A percentile compares a stretch with the other conserved stretches of the same genome.
Evolutionary conservation across 1,140 invertebrate species (phyloP).

Genomic region (Sycophila sp.): DNA sequence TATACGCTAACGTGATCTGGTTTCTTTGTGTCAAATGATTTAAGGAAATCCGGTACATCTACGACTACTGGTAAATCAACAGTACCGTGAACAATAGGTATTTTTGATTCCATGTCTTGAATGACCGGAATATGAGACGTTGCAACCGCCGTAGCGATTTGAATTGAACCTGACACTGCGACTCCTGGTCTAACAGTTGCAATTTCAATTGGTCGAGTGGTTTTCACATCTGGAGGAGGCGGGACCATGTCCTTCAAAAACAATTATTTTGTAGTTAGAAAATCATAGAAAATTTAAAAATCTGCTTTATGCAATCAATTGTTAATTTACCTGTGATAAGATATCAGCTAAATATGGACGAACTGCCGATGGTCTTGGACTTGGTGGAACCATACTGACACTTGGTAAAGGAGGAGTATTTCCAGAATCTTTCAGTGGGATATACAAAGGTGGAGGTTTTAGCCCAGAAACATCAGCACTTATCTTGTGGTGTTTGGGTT

Average conservation of each 20-base stretch:
- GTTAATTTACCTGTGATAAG: slow-evolving; percentile 54
- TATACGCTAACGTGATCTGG: slow-evolving; percentile 59
- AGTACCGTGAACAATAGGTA: slow-evolving; percentile 63
- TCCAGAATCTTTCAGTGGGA: slow-evolving; percentile 55
- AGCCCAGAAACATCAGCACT: slow-evolving; percentile 49
- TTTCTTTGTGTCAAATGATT: slow-evolving; percentile 48
- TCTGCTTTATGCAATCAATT: background rate
- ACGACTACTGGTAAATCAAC: slow-evolving; percentile 61
- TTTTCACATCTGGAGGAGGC: slow-evolving; percentile 50
- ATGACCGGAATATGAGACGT: slow-evolving; percentile 62
- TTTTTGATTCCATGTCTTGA: slow-evolving; percentile 62
- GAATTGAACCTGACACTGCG: slow-evolving; percentile 61
- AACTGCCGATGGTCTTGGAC: slow-evolving; percentile 51
- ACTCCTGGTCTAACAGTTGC: slow-evolving; percentile 55
- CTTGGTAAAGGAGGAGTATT: slow-evolving; percentile 47
- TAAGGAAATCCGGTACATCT: slow-evolving; percentile 55
- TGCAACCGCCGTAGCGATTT: slow-evolving; percentile 62
- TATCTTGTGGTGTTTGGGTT: slow-evolving; percentile 36
- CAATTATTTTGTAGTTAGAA: slow-evolving; percentile 9
- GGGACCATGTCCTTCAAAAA: slow-evolving; percentile 60
- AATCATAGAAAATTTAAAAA: background rate
- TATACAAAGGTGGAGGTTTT: slow-evolving; percentile 56
- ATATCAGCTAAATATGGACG: slow-evolving; percentile 61
- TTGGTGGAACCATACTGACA: slow-evolving; percentile 59
- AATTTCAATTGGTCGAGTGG: slow-evolving; percentile 51